A percentile compares a stretch with the other conserved stretches of the same genome.
Evolutionary conservation across 2,113 vertebrate species (phyloP).

Genomic region (Rhagologus leucostigma): DNA sequence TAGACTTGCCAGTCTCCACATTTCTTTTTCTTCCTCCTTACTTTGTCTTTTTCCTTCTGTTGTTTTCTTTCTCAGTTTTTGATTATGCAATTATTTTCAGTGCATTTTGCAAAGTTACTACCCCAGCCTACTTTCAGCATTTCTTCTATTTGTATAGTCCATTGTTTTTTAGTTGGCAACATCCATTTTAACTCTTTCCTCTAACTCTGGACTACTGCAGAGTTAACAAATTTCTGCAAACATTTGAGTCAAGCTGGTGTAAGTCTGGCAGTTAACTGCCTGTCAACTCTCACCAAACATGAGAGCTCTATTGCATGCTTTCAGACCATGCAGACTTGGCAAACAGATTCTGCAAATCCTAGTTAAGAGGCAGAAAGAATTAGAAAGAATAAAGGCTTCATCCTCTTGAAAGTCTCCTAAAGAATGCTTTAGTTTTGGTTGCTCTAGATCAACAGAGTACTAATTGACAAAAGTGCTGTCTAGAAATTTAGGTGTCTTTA

Average conservation of each 20-base stretch:
- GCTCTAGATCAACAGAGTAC: background rate
- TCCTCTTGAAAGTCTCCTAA: background rate
- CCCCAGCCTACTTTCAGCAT: background rate
- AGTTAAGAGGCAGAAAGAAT: background rate
- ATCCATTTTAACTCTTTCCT: background rate
- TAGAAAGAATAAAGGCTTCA: background rate
- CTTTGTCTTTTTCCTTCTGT: too few relatives aligned
- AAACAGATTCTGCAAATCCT: background rate
- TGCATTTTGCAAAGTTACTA: background rate
- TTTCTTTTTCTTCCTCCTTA: too few relatives aligned
- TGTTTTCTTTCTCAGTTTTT: too few relatives aligned
- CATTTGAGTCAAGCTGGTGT: background rate
- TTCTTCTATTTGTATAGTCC: background rate
- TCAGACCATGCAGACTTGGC: accelerated
- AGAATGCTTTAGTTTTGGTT: background rate
- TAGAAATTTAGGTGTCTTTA: background rate
- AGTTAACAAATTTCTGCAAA: background rate
- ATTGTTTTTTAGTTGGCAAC: background rate
- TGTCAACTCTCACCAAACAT: background rate
- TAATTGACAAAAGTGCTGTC: background rate
- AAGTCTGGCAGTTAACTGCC: background rate
- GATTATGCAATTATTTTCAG: too few relatives aligned
- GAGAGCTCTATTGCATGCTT: accelerated
- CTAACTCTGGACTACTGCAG: background rate
- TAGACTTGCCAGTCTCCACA: too few relatives aligned